Evolutionary conservation across 2,113 vertebrate species (phyloP), one percentile per base, ranked within the genome.

Genomic region (Carlito syrichta): DNA sequence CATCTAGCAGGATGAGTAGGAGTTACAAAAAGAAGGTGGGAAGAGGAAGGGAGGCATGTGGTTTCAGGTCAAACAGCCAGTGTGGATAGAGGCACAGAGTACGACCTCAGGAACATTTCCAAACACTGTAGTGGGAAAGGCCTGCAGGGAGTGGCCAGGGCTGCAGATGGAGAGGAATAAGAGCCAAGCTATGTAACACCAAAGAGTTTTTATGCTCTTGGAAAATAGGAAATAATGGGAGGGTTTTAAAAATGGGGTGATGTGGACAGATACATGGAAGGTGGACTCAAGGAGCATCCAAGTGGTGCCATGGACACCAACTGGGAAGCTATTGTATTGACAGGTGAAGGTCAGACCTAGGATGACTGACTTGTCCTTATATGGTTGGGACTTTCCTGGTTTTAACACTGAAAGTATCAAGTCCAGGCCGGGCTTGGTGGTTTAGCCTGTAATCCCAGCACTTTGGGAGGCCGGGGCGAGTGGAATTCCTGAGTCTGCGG

Each of bases 161-260:
- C 17, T 48, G 17, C 3, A 3, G 23, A 38, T 0, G 4, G 35
- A 83, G 40, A 76, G 19, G 66, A 54, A 22, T 69, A 23, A 35
- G 38, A 86, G 14, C 43, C 43, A 38, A 17, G 14, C 48, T 63
- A 8, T 1, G 23, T 32, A 30, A 22, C 30, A 5, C 14, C 4
- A 10, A 78, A 77, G 52, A 14, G 22, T 14, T 62, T 79, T 68
- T 43, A 30, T 43, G 40, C n/a, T 19, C 27, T 79, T 50, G n/a
- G 48, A 62, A 63, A 86, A 20, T 54, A 50, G 63, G 71, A 91
- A 30, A 73, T 1, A 45, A 23, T 4, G 5, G 48, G 83, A 68
- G n/a, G 48, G 2, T 60, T 40, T 45, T 16, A 91, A 71, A 30
- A n/a, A 30, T 0, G 0, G 35, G n/a, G 17, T 43, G 52, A 8